These are phyloP conservation scores for Ichneumoninae sp. DNA, from an alignment of 2,888 invertebrate genomes.

Conservation along the genomic window DNA sequence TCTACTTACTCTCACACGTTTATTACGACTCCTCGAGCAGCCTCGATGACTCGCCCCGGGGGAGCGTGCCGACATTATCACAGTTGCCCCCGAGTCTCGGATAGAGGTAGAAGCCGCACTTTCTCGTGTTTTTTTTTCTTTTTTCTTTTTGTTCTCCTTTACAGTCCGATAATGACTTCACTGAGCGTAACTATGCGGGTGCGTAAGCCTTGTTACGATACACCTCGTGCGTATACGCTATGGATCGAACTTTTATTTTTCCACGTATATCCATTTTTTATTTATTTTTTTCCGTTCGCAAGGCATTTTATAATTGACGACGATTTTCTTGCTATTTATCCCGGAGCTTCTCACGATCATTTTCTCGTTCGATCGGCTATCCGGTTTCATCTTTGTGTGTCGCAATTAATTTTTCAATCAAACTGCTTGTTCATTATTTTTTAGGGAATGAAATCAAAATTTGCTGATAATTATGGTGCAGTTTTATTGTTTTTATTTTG, in stretches of 20 bases:
- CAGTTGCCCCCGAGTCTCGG: conserved; percentile 23
- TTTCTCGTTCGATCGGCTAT: background rate
- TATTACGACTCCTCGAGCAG: conserved; percentile 37
- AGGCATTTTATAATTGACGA: background rate
- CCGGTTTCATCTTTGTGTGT: too few species aligned
- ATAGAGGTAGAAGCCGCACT: conserved; percentile 14
- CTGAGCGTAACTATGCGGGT: conserved; percentile 27
- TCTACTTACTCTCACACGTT: conserved; percentile 30
- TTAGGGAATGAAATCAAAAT: too few species aligned
- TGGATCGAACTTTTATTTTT: background rate
- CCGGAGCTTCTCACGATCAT: background rate
- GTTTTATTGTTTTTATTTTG: too few species aligned
- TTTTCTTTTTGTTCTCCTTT: conserved; percentile 2
- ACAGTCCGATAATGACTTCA: conserved; percentile 35
- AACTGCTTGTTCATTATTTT: too few species aligned
- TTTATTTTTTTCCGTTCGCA: background rate
- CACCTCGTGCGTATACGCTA: background rate
- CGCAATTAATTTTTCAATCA: too few species aligned
- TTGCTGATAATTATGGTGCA: too few species aligned
- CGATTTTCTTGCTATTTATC: background rate
- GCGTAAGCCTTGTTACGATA: background rate
- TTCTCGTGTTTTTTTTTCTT: background rate
- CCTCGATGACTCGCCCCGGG: conserved; percentile 35
- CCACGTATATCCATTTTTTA: background rate
- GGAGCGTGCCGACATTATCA: conserved; percentile 29